Percentiles rank a stretch among this genome's conserved stretches.
Evolutionary conservation across 1,140 invertebrate genomes (phyloP).

Genomic region (Pentalonia nigronervosa): DNA sequence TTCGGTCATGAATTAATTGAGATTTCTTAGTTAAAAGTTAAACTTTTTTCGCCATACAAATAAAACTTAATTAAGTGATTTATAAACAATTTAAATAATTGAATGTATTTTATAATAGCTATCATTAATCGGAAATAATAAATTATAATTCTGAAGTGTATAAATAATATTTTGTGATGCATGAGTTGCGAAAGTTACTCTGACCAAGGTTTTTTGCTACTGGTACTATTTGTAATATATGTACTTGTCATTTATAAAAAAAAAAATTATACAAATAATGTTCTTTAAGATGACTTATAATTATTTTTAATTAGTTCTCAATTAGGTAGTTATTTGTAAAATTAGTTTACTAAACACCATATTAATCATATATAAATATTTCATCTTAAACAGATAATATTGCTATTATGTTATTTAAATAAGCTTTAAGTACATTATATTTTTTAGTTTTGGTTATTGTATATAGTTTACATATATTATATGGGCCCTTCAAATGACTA

Average conservation of each 20-base stretch:
- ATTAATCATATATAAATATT: not conserved
- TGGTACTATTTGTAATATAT: not conserved
- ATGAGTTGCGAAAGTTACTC: not conserved
- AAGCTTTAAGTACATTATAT: not conserved
- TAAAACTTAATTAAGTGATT: not conserved
- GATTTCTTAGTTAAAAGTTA: not conserved
- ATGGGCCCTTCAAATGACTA: too few species aligned
- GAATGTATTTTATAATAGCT: not conserved
- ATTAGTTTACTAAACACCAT: not conserved
- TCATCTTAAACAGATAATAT: not conserved
- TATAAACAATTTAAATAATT: not conserved
- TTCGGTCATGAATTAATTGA: not conserved
- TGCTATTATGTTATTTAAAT: not conserved
- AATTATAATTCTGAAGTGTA: not conserved
- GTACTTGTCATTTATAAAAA: not conserved
- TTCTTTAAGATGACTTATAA: not conserved
- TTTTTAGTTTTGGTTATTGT: not conserved
- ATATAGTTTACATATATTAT: not conserved
- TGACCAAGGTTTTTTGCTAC: constrained; percentile 20
- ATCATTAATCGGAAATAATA: not conserved
- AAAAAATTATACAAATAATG: not conserved
- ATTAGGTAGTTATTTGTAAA: not conserved
- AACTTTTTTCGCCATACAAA: not conserved
- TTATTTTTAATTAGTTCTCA: constrained; percentile 25
- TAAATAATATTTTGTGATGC: not conserved